phyloP scores from a whole-genome alignment of 2,797 vertebrate genomes.

The Craterocephalus amniculus region DNA sequence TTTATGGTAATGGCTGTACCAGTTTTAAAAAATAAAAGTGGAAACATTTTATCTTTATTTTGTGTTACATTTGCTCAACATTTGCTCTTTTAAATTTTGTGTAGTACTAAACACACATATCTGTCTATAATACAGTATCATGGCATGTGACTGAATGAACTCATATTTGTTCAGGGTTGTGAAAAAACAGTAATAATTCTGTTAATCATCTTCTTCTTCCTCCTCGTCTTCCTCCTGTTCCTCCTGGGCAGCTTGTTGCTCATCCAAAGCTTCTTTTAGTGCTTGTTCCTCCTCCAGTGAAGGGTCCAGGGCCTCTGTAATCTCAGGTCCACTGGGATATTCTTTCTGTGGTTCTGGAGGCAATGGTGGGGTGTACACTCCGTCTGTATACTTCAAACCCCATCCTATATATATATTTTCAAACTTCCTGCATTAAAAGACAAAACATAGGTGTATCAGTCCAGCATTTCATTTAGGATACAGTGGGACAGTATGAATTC shows the following conservation, averaged over 20 bases:
- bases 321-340: slow-evolving; percentile 84
- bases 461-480: neutral
- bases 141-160: slow-evolving; percentile 1
- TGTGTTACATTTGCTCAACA: neutral
- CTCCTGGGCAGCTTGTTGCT: slow-evolving; percentile 74
- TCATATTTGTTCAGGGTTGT: slow-evolving; percentile 17
- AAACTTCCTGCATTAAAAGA: slow-evolving; percentile 85
- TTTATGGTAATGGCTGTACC: too few species aligned
- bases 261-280: slow-evolving; percentile 80
- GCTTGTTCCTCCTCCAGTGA: slow-evolving; percentile 87
- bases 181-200: slow-evolving; percentile 9
- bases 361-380: slow-evolving; percentile 79
- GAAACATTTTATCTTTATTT: neutral
- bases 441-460: neutral
- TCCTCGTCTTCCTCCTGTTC: slow-evolving; percentile 81
- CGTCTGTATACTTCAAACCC: slow-evolving; percentile 90
- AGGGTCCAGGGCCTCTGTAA: slow-evolving; percentile 87
- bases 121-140: slow-evolving; percentile 1
- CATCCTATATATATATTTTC: slow-evolving; percentile 95
- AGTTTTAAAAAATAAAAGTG: neutral
- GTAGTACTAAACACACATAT: neutral
- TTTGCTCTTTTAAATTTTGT: neutral
- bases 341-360: slow-evolving; percentile 81
- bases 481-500: neutral
- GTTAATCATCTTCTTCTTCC: slow-evolving; percentile 77